Base-by-base conservation (phyloP, 2,113 vertebrate genomes). In the Andinoacara biseriatus region DNA sequence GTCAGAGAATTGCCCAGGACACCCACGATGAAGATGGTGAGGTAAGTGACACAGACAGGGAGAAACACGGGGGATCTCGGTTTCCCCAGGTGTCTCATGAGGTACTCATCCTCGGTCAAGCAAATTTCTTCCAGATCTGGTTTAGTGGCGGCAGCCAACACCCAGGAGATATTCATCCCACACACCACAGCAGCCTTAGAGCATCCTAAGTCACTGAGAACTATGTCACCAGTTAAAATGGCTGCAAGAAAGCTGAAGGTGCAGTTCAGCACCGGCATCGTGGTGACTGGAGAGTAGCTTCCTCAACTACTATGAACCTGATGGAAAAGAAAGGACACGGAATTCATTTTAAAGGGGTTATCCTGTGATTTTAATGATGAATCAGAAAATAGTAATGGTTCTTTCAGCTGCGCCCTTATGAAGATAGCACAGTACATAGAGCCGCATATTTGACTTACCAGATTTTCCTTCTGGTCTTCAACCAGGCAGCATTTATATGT, bases 1-100 rank as follows among this genome's bases (percentile, higher is more conserved):
- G 95, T 96, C 46, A 96, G 88, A 10, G 75, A 84, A 26, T 96
- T 96, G 24, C 95, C 95, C 79, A 95, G 59, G 7, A 92, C 88
- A 1, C 95, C 95, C 26, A 94, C 88, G 20, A 87, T 2, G 79
- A 96, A 96, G 81, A 96, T 94, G 78, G 76, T 3, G 3, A 95
- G 80, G 84, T 95, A 96, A 69, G 63, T 89, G 75, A 94, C 1
- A 4, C 92, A 95, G 61, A 95, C 89, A 0, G 93, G 94, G 7
- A 95, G 58, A 62, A 96, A 96, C 29, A 75, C 49, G 0, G 93
- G 92, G 1, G 95, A 96, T 22, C 78, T 91, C 1, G 57, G 46
- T 2, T 85, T 83, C 4, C 95, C 95, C 58, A 94, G 74, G 22
- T 59, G 1, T 15, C 10, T 76, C 22, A 80, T 80, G 26, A 95